Conservation (phyloP, 2,113 vertebrate genomes). For the Natator depressus region DNA sequence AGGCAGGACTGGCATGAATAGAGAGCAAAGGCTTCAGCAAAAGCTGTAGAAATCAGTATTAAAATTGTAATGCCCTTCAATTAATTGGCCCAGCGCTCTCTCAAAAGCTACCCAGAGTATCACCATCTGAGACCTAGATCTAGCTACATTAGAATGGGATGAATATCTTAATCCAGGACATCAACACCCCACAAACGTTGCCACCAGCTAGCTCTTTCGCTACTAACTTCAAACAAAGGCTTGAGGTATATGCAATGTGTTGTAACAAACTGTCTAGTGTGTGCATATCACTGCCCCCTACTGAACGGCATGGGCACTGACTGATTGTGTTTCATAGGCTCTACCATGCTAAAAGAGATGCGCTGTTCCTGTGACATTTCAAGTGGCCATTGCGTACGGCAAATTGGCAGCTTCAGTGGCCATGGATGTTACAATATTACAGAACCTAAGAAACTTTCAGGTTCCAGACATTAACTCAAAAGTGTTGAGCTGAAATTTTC, state of each 20-base stretch:
- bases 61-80: background rate
- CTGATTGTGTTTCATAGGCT: background rate
- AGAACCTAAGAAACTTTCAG: background rate
- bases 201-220: background rate
- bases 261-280: background rate
- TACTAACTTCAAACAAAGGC: background rate
- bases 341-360: background rate
- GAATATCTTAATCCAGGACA: background rate
- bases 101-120: background rate
- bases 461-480: background rate
- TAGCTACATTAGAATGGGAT: background rate
- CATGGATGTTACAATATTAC: background rate
- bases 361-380: background rate
- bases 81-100: background rate
- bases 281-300: background rate
- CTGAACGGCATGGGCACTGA: background rate
- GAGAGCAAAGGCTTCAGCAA: background rate
- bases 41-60: background rate
- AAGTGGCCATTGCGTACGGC: background rate
- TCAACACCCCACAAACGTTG: background rate
- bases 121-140: background rate
- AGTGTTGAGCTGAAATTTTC: background rate
- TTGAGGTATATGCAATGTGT: background rate
- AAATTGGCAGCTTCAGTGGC: background rate
- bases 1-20: accelerated